Evolutionary conservation across 1,140 invertebrate genomes (phyloP), one percentile per base, ranked within the genome.

Genomic region (Notospermus geniculatus): DNA sequence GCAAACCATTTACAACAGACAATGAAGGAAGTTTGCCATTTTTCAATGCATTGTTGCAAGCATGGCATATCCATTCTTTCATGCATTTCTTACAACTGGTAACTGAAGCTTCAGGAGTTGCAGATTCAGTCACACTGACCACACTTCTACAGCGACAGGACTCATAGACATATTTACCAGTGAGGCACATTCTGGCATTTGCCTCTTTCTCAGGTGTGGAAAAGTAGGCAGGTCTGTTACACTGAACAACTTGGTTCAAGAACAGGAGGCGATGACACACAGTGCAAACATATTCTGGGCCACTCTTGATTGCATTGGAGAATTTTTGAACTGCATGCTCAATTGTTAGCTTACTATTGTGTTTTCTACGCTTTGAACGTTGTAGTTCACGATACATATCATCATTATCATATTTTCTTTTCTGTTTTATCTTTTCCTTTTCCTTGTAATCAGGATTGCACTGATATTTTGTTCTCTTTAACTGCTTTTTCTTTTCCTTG

Each of bases 241-340:
- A 50, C 25, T 5, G 9, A 23, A 23, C 25, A 19, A 50, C 46
- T n/a, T 50, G 46, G 25, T 50, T 50, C 4, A 9, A 27, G n/a
- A 50, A 50, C n/a, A 50, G 46, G 4, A 50, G n/a, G 4, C 46
- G 46, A 23, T 50, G 46, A 50, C 46, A 50, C 4, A n/a, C 5
- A 7, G 46, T 27, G 25, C 46, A 50, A 9, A 50, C 46, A 50
- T 50, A 50, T 50, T 50, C 46, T 23, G 46, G 46, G 46, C 46
- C 46, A 9, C n/a, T 7, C n/a, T 50, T 50, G 4, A 27, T n/a
- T 7, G 4, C 32, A 7, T 36, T 36, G 32, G 15, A 15, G 32
- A 36, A 36, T 36, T 36, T 36, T 4, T 36, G 5, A 36, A 15
- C 15, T 4, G 32, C 32, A 36, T 4, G 15, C 4, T 36, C 32